Base-by-base conservation (phyloP, 1,140 invertebrate genomes). In the Leptoteleia sp. region DNA sequence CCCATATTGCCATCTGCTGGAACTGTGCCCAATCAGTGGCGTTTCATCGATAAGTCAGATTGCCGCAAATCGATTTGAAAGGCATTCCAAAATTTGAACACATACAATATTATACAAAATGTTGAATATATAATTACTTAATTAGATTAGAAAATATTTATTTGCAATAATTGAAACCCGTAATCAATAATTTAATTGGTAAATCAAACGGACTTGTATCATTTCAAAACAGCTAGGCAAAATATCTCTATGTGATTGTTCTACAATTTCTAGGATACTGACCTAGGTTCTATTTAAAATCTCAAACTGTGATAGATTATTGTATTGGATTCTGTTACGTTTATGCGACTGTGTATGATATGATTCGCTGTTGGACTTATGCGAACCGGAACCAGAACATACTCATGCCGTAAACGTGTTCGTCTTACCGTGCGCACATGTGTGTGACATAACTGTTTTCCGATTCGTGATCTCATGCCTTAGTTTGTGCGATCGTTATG, bases 1-100 rank as follows among this genome's bases (percentile, higher is more conserved):
- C 11, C 8, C 16, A 37, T 27, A 22, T 64, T 65, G 79, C 79
- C 77, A 80, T 78, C 81, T 81, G 40, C 33, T 42, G 77, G 61
- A 12, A 15, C 3, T 33, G 4, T 9, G n/a, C 38, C 35, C 16
- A 68, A 70, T 64, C 29, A 33, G 9, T 6, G 0, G 19, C 8
- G 19, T 43, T 43, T 37, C 12, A 77, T 52, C 75, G 75, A 65
- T 77, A 77, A 77, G 65, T 71, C 35, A 45, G 71, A 61, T 67
- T 57, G n/a, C 45, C 9, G 45, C 25, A 7, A 72, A 72, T 25
- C 64, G 48, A 68, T 75, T 65, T 13, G 70, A 73, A 65, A 72
- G 48, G 17, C 8, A 8, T n/a, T 54, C 15, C n/a, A n/a, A 27
- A 50, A 50, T 6, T 1, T 7, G 8, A 7, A 8, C 6, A 29